Percentiles rank a stretch among this genome's conserved stretches.
Conservation (phyloP, 2,113 vertebrate genomes). For the Microtus oregoni region DNA sequence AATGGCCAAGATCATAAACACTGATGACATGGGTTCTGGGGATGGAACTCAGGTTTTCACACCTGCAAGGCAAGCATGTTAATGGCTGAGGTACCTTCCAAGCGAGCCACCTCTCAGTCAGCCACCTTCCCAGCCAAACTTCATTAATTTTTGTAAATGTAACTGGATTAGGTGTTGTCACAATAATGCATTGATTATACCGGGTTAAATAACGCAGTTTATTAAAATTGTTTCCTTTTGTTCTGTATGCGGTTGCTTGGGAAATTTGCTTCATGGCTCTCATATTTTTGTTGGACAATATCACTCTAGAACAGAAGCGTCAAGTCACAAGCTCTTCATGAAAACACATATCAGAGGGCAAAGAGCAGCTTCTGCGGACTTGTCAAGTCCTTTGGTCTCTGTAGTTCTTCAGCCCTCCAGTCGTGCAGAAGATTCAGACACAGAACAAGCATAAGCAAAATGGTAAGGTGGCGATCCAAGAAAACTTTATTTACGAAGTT, state of each 20-base stretch:
- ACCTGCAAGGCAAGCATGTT: neutral
- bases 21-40: neutral
- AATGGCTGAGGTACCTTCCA: neutral
- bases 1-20: no score
- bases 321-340: neutral
- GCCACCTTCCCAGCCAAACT: neutral
- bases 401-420: neutral
- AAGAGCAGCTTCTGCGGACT: neutral
- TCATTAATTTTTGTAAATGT: neutral
- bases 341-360: neutral
- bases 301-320: neutral
- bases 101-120: neutral
- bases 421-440: neutral
- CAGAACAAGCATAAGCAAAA: neutral
- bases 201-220: neutral
- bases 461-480: neutral
- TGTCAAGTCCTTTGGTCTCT: neutral
- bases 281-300: neutral
- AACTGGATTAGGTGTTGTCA: neutral
- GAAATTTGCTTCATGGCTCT: neutral
- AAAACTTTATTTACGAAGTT: conserved; percentile 22
- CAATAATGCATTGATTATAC: neutral
- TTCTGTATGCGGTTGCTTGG: neutral
- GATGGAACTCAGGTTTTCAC: neutral
- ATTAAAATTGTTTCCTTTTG: neutral